Evolutionary conservation across 2,888 invertebrate species (phyloP).

Genomic region (Chrysolina haemoptera): DNA sequence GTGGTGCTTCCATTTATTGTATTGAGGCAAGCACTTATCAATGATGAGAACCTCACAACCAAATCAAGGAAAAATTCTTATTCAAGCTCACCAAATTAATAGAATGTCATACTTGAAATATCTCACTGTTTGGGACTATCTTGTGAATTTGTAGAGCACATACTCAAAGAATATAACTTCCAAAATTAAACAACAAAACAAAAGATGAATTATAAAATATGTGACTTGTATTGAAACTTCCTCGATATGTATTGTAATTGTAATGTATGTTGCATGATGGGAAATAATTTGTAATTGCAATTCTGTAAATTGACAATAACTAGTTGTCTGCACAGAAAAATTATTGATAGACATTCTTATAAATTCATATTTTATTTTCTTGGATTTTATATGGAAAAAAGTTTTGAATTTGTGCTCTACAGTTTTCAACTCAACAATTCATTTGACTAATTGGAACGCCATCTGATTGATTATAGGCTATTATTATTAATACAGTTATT

Average conservation of each 20-base stretch:
- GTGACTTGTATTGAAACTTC: not conserved
- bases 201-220: not conserved
- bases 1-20: not conserved
- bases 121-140: not conserved
- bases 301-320: conserved; percentile 4
- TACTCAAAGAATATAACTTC: not conserved
- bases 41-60: not conserved
- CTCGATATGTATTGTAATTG: conserved; percentile 5
- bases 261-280: not conserved
- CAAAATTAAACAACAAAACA: too few species aligned
- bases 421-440: not conserved
- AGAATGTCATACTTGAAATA: not conserved
- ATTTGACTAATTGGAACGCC: not conserved
- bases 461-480: conserved; percentile 57
- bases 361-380: too few species aligned
- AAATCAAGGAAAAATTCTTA: not conserved
- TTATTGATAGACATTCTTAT: not conserved
- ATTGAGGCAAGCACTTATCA: not conserved
- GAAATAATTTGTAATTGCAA: not conserved
- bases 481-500: conserved; percentile 67
- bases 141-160: conserved; percentile 14
- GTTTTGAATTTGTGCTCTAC: conserved; percentile 30
- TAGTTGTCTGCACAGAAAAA: not conserved
- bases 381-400: not conserved
- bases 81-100: not conserved